Conservation (phyloP, 2,797 vertebrate genomes). For the Pseudomugil gertrudae region DNA sequence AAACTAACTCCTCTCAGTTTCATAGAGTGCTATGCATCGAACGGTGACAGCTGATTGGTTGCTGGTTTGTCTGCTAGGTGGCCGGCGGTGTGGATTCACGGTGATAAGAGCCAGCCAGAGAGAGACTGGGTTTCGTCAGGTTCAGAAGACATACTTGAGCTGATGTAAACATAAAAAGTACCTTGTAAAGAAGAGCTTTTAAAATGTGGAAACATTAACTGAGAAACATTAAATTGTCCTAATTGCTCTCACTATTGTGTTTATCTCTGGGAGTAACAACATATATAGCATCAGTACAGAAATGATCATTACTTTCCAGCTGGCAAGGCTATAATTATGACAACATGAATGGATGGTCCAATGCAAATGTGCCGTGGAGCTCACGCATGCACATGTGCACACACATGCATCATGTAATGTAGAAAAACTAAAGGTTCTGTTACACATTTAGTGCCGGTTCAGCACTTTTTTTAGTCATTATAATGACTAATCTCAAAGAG, state of each 20-base stretch:
- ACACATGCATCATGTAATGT: background rate
- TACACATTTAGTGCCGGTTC: too few relatives aligned
- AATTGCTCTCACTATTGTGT: too few relatives aligned
- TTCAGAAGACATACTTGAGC: conserved; percentile 24
- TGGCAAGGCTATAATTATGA: background rate
- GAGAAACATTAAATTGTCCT: too few relatives aligned
- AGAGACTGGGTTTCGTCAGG: conserved; percentile 90
- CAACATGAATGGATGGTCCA: background rate
- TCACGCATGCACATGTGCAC: too few relatives aligned
- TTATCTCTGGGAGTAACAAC: too few relatives aligned
- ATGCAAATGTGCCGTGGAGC: background rate
- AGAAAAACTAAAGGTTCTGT: background rate
- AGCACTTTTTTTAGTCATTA: too few relatives aligned
- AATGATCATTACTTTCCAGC: background rate
- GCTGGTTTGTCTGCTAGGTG: conserved; percentile 80
- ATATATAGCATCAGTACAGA: background rate
- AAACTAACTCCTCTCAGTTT: background rate
- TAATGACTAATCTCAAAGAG: too few relatives aligned
- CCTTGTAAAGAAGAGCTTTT: too few relatives aligned
- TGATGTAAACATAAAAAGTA: too few relatives aligned
- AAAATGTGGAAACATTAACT: too few relatives aligned
- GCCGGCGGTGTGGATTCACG: conserved; percentile 99
- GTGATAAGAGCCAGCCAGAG: conserved; percentile 98
- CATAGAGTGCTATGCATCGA: background rate
- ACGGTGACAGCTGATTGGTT: background rate